Base-by-base conservation (phyloP, 2,113 vertebrate species). In the Amazona vittata region DNA sequence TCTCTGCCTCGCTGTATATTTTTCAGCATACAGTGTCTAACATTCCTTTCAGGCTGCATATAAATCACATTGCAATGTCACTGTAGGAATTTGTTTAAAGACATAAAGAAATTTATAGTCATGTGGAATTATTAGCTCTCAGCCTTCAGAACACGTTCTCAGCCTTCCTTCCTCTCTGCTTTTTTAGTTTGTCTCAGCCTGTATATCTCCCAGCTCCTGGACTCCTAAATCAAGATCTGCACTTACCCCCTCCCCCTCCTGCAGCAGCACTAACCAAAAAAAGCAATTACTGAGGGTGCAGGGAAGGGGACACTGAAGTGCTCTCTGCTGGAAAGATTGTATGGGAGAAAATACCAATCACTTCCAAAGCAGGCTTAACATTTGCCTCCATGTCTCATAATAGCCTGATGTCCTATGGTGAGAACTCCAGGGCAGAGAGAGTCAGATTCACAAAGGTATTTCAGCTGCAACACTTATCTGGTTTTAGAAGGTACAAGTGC, bases 81-180 rank as follows among this genome's bases (percentile, higher is more conserved):
- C 84, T n/a, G 62, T 16, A 93, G 90, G 93, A 90, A 95, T 96
- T 96, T 92, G 82, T 94, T 96, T 94, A 74, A 86, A 96, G 94
- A 82, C 70, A 22, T 18, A 69, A 85, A 85, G 78, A 86, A 90
- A 71, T 75, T 55, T 84, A 96, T 93, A 91, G 89, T 86, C 20
- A 1, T 62, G 65, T 47, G 89, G 94, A 90, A 84, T 90, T 49
- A 67, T 24, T 69, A 49, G 92, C 82, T 39, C 80, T 94, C 68
- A 11, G 81, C 52, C 86, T 93, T 75, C 73, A 80, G 62, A 83
- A 65, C 4, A 11, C 93, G 71, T 94, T 96, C 90, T 88, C 71
- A 83, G 94, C 93, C 94, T 93, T 53, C 86, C 37, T 63, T 79
- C 41, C 67, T 41, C 73, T 64, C 85, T 33, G 73, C 86, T 83